Conservation (phyloP, 2,797 vertebrate genomes). For the Pristis pectinata region DNA sequence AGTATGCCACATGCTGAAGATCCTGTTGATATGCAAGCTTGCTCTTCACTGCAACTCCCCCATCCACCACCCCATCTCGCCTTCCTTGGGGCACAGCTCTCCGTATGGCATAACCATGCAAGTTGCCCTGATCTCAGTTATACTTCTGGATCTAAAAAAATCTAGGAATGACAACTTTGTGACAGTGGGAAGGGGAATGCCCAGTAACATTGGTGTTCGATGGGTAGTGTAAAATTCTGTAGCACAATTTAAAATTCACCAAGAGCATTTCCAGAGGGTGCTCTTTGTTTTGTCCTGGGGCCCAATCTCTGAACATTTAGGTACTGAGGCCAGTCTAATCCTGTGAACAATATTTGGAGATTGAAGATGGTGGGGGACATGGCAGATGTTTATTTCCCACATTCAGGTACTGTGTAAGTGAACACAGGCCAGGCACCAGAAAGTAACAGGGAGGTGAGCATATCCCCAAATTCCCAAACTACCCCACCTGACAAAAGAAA, state of each 20-base stretch:
- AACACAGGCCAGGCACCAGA: neutral
- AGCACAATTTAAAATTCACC: neutral
- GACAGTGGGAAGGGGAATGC: neutral
- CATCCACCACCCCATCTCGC: neutral
- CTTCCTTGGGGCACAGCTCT: neutral
- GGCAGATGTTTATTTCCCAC: neutral
- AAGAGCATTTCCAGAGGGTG: neutral
- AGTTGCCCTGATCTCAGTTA: neutral
- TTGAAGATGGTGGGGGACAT: neutral
- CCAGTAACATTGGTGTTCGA: neutral
- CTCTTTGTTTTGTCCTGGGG: neutral
- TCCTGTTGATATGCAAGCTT: neutral
- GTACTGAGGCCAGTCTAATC: neutral
- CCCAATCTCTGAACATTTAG: neutral
- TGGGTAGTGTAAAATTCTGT: neutral
- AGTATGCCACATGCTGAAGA: neutral
- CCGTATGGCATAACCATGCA: neutral
- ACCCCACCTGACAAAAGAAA: neutral
- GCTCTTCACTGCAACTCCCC: neutral
- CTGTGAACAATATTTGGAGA: neutral
- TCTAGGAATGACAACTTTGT: neutral
- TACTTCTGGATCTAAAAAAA: neutral
- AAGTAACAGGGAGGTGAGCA: neutral
- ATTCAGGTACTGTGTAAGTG: neutral
- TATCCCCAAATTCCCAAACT: neutral